phyloP scores from a whole-genome alignment of 2,888 invertebrate genomes.

The Lasioglossum zephyrum region DNA sequence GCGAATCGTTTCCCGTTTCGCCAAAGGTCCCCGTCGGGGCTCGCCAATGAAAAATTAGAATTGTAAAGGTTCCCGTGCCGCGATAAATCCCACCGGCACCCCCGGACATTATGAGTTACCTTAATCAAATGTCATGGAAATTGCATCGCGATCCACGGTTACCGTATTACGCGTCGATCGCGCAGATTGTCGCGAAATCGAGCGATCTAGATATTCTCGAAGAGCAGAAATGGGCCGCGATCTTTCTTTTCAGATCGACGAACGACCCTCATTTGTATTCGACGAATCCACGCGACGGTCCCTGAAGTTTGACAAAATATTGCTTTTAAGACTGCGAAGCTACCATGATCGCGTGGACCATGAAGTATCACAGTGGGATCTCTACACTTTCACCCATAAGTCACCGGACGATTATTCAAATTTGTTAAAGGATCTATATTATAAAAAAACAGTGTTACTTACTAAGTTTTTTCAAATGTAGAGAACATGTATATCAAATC shows the following conservation, averaged over 20 bases:
- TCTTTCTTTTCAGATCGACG: not conserved
- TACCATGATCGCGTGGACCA: not conserved
- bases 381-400: too few relatives aligned
- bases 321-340: not conserved
- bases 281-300: not conserved
- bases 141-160: slow-evolving; percentile 4
- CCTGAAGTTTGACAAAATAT: not conserved
- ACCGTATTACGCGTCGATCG: not conserved
- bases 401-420: too few relatives aligned
- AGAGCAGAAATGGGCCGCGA: too few relatives aligned
- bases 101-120: slow-evolving; percentile 10
- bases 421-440: too few relatives aligned
- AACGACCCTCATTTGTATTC: not conserved
- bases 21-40: not conserved
- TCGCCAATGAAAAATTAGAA: slow-evolving; percentile 49
- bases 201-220: not conserved
- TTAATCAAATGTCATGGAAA: slow-evolving; percentile 11
- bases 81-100: slow-evolving; percentile 21
- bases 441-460: too few relatives aligned
- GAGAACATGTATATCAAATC: too few relatives aligned
- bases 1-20: slow-evolving; percentile 45
- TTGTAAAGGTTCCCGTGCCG: slow-evolving; percentile 40
- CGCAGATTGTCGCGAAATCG: not conserved
- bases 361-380: too few relatives aligned
- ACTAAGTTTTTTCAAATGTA: too few relatives aligned